Base-by-base conservation (phyloP, 2,797 vertebrate genomes). In the Peromyscus attwateri region DNA sequence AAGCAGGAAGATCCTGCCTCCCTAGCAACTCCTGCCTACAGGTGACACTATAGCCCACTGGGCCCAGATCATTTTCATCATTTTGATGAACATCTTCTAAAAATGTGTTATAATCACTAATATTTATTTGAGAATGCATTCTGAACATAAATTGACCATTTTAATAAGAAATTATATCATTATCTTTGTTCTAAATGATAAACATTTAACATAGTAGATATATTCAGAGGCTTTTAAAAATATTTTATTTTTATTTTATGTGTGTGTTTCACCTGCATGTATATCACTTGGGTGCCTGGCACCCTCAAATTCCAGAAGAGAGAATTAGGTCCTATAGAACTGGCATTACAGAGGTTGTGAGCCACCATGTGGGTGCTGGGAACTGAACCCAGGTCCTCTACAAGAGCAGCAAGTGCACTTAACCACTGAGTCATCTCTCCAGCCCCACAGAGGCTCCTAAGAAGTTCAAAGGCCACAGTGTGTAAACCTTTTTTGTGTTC, bases 81-180 rank as follows among this genome's bases (percentile, higher is more conserved):
- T 92, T 82, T 91, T 94, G 55, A 92, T 85, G 55, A 43, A 77
- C 66, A 92, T 70, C 29, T 87, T 96, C 34, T 88, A 82, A 82
- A 92, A 95, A 91, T 92, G 12, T 93, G 13, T 85, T 64, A 84
- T 55, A 85, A 89, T 75, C 70, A 62, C 70, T 87, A 62, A 90
- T 3, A 4, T 84, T 94, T 94, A 27, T 76, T 95, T 85, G 49
- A 85, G 25, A 90, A 55, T 49, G 82, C 77, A 87, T 87, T 88
- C 91, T 89, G 34, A 89, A 82, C 12, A 89, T 34, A 95, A 95
- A 80, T 37, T 76, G 43, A 60, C 11, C 9, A 91, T 88, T 96
- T 77, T 70, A 68, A 92, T 60, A 66, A 80, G 70, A 95, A 84
- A 80, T 91, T 88, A 84, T 25, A 37, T 91, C 79, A 82, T 84